Evolutionary conservation across 2,113 vertebrate species (phyloP), one percentile per base, ranked within the genome.

Genomic region (Desmodus rotundus): DNA sequence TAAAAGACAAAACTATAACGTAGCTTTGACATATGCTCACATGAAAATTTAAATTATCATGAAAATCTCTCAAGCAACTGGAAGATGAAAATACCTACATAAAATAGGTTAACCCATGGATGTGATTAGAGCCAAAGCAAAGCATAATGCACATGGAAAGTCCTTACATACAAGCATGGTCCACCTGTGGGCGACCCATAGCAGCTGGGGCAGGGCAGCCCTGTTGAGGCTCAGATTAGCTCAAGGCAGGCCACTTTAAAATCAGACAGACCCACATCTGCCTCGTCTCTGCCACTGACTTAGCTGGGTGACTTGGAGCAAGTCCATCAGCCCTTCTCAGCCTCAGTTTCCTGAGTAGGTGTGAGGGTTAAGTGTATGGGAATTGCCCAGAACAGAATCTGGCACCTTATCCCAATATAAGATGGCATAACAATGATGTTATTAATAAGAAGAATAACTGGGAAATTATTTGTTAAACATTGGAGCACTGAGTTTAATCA

Each of bases 1-100:
- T 76, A 78, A 92, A 89, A 83, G 28, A 86, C 47, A 92, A 74
- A 88, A 83, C 91, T 96, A 61, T 63, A 95, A 88, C 26, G 6
- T 73, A 82, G n/a, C 31, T 89, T 89, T 95, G 38, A 38, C 20
- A 4, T 36, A 7, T n/a, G 33, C 15, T 89, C 22, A 33, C 0
- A n/a, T n/a, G n/a, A 81, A 24, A 61, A 20, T 85, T 38, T 78
- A 86, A 72, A 87, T 67, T 54, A 91, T 17, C 20, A 89, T 19
- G 12, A 50, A 81, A 41, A 92, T 73, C 54, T 17, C 24, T 87
- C 5, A 83, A 61, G 5, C 7, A 31, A 58, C 12, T 41, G 63
- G 17, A 50, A 95, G 54, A 67, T 70, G 24, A 95, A 45, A 5
- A 26, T n/a, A 16, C 52, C 41, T 68, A 68, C 2, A 52, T 7